A percentile compares a stretch with the other conserved stretches of the same genome.
These are phyloP conservation scores for Tetrao urogallus DNA, from an alignment of 2,113 vertebrate genomes.

Conservation along the genomic window DNA sequence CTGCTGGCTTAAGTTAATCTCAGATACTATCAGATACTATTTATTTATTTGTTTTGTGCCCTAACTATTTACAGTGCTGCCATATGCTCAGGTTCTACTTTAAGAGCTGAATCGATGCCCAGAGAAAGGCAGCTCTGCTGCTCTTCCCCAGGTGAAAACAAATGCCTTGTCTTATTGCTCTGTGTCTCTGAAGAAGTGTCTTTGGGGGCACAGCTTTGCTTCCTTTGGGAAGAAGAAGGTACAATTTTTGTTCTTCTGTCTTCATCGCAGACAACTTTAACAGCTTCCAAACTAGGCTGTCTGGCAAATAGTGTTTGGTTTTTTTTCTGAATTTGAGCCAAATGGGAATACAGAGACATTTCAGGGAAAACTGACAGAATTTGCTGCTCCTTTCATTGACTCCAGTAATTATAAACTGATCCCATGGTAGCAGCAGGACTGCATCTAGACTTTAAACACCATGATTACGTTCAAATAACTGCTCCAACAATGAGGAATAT, in stretches of 20 bases:
- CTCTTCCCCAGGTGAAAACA: background rate
- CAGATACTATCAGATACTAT: too few relatives aligned
- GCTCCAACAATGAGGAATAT: background rate
- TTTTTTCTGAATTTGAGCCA: background rate
- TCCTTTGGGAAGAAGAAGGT: background rate
- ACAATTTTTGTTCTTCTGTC: background rate
- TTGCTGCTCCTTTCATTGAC: background rate
- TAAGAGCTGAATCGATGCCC: background rate
- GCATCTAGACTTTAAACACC: background rate
- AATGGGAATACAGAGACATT: background rate
- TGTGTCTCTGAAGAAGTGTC: background rate
- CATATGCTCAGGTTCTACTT: background rate
- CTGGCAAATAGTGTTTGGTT: background rate
- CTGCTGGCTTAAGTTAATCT: background rate
- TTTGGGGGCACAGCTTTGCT: rapidly evolving
- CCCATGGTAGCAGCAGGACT: background rate
- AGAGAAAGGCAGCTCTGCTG: background rate
- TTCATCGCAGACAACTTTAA: background rate
- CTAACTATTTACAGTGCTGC: background rate
- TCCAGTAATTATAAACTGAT: background rate
- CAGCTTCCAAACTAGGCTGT: background rate
- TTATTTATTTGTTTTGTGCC: background rate
- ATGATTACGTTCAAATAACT: background rate
- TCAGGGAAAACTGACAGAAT: background rate
- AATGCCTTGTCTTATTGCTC: background rate